Evolutionary conservation across 1,140 invertebrate genomes (phyloP), one percentile per base, ranked within the genome.

Genomic region (Agraylea sexmaculata): DNA sequence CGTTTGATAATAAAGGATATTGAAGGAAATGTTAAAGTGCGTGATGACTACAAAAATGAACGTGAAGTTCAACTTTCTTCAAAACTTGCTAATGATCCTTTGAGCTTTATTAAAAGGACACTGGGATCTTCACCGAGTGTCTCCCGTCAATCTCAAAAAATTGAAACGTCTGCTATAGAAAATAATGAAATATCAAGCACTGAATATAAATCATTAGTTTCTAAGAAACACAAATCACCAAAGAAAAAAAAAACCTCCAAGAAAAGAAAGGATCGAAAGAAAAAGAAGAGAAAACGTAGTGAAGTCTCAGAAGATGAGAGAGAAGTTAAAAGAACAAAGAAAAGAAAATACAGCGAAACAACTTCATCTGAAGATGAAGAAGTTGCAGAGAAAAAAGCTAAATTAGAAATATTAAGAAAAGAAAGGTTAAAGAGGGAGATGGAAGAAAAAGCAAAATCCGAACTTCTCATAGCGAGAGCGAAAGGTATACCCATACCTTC

Each of bases 371-470:
- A 54, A 33, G 52, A 53, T 37, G 45, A 54, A 38, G 43, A 55
- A 49, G 37, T 40, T 40, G 35, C 54, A 55, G 41, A 53, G 37
- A 69, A 68, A 50, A 59, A 55, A 46, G 51, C 53, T 31, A 70
- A 79, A 53, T 61, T 95, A 11, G 75, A 85, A 54, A 69, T 77
- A 50, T 64, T 98, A 27, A 68, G 90, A 58, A 71, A 75, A 47
- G 80, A 89, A 57, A 69, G 90, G 50, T 57, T 93, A 22, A 69
- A 78, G 56, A 68, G 90, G 32, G 90, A 96, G 63, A 63, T 67
- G 36, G 67, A 69, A 44, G 92, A 96, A 62, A 78, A 75, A 53
- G 54, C 68, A 39, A 78, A 69, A 58, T 72, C 80, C 2, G 73
- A 86, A 53, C 60, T 65, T 41, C 62, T 93, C 18, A 60, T 94